Evolutionary conservation across 2,888 invertebrate species (phyloP), one percentile per base, ranked within the genome.

Genomic region (Branchipolynoe longqiensis): DNA sequence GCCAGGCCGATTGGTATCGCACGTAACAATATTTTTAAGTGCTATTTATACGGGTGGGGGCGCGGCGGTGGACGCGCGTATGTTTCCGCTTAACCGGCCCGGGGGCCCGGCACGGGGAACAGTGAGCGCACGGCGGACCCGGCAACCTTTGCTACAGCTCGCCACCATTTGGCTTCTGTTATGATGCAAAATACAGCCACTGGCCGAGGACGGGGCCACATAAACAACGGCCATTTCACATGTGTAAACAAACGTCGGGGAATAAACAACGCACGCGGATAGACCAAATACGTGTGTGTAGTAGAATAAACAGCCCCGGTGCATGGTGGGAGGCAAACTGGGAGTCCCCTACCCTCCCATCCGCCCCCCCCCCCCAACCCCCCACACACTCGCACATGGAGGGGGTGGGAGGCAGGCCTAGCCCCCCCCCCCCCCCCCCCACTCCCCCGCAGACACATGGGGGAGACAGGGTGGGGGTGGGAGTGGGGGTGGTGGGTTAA

Each of bases 141-240:
- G 69, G 2, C 69, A 69, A 69, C 69, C 69, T 69, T 69, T 69
- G 69, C 69, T 69, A 69, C 69, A 69, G n/a, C 33, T 6, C 38
- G 36, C 69, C 83, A 73, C 84, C 84, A 84, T 84, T 84, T 84
- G 69, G 84, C 73, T 41, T 69, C 38, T 84, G 73, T 84, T 84
- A 84, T 84, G 64, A 84, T 64, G 84, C 84, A 84, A 84, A 84
- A 84, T 73, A 84, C 38, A 22, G 48, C 28, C 48, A 69, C 48
- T 73, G 69, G 54, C 84, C n/a, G 54, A 33, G 54, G 69, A 56
- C 41, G 73, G 33, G 48, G 48, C 3, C 40, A 58, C 41, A 56
- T 84, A 69, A 64, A 84, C 84, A 84, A 25, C 69, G 73, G 36
- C 84, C 84, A 84, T 84, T 73, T 69, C 84, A 25, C 59, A 40